Base-by-base conservation (phyloP, 2,113 vertebrate genomes). In the Oenanthe melanoleuca region DNA sequence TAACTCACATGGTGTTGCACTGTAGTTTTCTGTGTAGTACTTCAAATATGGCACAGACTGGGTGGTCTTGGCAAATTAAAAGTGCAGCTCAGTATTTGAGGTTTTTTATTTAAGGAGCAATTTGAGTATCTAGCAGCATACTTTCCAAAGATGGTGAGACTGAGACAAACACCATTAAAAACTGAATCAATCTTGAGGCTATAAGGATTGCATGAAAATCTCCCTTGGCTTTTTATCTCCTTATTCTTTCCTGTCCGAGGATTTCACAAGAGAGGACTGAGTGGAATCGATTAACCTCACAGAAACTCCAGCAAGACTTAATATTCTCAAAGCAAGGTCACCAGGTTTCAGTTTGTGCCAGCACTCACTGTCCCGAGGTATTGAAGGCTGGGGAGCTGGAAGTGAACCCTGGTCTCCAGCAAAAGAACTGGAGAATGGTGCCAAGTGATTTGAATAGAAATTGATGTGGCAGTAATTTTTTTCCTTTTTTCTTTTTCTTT, bases 201-300 rank as follows among this genome's bases (percentile, higher is more conserved):
- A 15, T 57, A 88, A 63, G 59, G 61, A 84, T 60, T 90, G 52
- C 77, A 84, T 64, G 49, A 94, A 90, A 94, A 94, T 72, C 56
- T 85, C 66, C 63, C 42, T 78, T 79, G 90, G 80, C 12, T 90
- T 96, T 94, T 95, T 94, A 67, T 93, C 60, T 87, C 52, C 60
- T 79, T 92, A 67, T 94, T 94, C 90, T 93, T 96, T 94, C 60
- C 69, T 88, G 52, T 69, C 37, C 1, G 3, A 72, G 72, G 61
- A 88, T 94, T 96, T 96, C 90, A 86, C 14, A 55, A 88, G 85
- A 88, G 80, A 52, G 47, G 40, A n/a, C 81, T 83, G 92, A 96
- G 88, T 89, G 88, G 93, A 96, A 96, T 96, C 83, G 88, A 96
- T 96, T 90, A 96, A 95, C 95, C 95, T 96, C 93, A 88, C 60